Percentiles rank a stretch among this genome's conserved stretches.
These are phyloP conservation scores for Cephalophus harveyi DNA, from an alignment of 2,113 vertebrate genomes.

Conservation along the genomic window DNA sequence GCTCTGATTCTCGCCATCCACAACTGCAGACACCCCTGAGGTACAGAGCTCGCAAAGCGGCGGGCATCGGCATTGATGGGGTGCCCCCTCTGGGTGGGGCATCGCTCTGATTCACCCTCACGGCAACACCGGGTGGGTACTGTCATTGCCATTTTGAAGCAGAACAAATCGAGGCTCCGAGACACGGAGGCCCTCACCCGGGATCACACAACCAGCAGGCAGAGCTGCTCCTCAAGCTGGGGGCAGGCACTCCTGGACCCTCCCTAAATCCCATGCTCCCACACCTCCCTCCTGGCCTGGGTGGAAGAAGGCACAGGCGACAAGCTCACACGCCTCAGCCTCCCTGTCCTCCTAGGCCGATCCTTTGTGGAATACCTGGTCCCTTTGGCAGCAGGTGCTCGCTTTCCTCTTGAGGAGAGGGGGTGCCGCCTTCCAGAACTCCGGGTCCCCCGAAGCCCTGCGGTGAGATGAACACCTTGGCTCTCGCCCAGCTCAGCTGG, in stretches of 20 bases:
- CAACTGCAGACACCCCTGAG: fast-evolving
- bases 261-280: not conserved
- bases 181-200: not conserved
- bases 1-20: fast-evolving
- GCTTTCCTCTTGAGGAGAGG: not conserved
- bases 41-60: not conserved
- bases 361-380: not conserved
- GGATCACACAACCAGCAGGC: not conserved
- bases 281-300: not conserved
- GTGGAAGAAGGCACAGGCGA: too few species aligned
- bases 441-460: not conserved
- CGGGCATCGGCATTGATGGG: fast-evolving
- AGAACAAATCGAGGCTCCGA: fast-evolving
- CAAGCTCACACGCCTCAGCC: too few species aligned
- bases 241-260: not conserved
- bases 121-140: fast-evolving
- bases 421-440: not conserved
- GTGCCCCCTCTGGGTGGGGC: not conserved
- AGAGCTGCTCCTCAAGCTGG: not conserved
- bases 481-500: not conserved
- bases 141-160: not conserved
- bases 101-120: not conserved
- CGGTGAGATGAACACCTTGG: fast-evolving
- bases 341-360: not conserved
- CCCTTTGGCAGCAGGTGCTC: not conserved